Evolutionary conservation across 2,797 vertebrate species (phyloP).

Genomic region (Melanotaenia nigrans): DNA sequence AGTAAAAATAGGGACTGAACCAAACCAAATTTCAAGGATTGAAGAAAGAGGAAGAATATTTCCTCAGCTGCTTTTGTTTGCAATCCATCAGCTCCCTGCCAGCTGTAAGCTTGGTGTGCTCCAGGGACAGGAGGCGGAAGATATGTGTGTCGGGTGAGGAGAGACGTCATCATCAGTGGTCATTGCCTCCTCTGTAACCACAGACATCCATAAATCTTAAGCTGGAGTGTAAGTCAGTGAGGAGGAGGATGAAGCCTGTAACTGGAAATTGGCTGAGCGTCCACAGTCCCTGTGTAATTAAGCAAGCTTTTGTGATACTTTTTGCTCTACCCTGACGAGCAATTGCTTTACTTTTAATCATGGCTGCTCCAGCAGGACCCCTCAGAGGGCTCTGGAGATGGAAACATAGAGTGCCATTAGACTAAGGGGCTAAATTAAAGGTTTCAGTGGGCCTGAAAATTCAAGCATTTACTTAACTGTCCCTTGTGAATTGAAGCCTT

Average conservation of each 20-base stretch:
- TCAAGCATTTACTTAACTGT: constrained; percentile 64
- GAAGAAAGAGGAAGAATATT: constrained; percentile 48
- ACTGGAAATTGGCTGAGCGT: constrained; percentile 54
- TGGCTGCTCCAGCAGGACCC: constrained; percentile 61
- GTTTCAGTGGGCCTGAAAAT: constrained; percentile 71
- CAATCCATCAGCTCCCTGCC: constrained; percentile 76
- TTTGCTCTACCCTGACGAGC: constrained; percentile 46
- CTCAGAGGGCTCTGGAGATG: constrained; percentile 64
- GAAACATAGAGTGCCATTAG: constrained; percentile 65
- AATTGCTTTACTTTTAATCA: constrained; percentile 74
- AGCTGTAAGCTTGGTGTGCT: constrained; percentile 74
- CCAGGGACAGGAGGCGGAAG: constrained; percentile 51
- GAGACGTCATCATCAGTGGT: constrained; percentile 62
- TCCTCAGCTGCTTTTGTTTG: constrained; percentile 66
- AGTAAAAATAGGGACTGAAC: constrained; percentile 36
- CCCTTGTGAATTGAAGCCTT: constrained; percentile 54
- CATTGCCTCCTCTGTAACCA: constrained; percentile 57
- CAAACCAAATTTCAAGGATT: constrained; percentile 37
- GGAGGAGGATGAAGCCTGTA: constrained; percentile 38
- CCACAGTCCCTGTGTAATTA: constrained; percentile 68
- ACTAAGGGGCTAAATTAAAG: constrained; percentile 67
- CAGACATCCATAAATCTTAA: constrained; percentile 63
- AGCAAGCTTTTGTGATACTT: constrained; percentile 59
- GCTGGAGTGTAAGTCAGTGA: constrained; percentile 43
- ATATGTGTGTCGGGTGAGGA: constrained; percentile 48